A percentile compares a stretch with the other conserved stretches of the same genome.
phyloP scores from a whole-genome alignment of 1,140 invertebrate species.

The Brachystomella parvula region DNA sequence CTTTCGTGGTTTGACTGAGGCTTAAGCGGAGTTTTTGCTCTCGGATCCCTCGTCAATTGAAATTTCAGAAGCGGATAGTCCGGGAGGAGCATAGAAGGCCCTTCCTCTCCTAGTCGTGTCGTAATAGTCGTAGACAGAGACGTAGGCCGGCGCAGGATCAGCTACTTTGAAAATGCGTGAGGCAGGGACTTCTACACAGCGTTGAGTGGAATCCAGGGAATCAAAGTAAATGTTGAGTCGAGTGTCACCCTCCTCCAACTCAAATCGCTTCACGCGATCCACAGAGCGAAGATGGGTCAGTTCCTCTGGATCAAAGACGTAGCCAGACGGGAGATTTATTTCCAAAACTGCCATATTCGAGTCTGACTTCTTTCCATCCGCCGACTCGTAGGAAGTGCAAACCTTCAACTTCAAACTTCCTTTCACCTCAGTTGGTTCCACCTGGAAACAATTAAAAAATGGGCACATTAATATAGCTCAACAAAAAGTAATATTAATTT shows the following conservation, averaged over 20 bases:
- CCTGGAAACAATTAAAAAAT: not conserved
- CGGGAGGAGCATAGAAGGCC: constrained; percentile 61
- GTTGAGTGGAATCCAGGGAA: constrained; percentile 40
- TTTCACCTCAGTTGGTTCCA: not conserved
- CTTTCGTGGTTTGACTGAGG: too few relatives aligned
- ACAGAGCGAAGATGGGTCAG: constrained; percentile 61
- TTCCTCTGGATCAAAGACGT: constrained; percentile 66
- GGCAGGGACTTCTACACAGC: constrained; percentile 52
- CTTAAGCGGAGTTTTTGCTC: not conserved
- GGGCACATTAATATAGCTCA: not conserved
- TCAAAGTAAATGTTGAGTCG: constrained; percentile 79
- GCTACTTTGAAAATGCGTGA: constrained; percentile 74
- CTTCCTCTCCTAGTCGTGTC: constrained; percentile 60
- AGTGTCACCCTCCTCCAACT: constrained; percentile 64
- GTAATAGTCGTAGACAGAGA: constrained; percentile 84
- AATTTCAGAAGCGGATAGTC: constrained; percentile 61
- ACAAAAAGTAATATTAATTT: not conserved
- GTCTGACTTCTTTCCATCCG: constrained; percentile 30
- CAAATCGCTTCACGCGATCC: constrained; percentile 63
- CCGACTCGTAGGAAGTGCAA: not conserved
- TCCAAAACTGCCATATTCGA: constrained; percentile 87
- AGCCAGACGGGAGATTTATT: constrained; percentile 72
- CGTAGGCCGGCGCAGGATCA: constrained; percentile 69
- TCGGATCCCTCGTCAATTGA: not conserved
- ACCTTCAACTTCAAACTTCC: not conserved